phyloP scores from a whole-genome alignment of 2,113 vertebrate species.

The Oreochromis niloticus region DNA sequence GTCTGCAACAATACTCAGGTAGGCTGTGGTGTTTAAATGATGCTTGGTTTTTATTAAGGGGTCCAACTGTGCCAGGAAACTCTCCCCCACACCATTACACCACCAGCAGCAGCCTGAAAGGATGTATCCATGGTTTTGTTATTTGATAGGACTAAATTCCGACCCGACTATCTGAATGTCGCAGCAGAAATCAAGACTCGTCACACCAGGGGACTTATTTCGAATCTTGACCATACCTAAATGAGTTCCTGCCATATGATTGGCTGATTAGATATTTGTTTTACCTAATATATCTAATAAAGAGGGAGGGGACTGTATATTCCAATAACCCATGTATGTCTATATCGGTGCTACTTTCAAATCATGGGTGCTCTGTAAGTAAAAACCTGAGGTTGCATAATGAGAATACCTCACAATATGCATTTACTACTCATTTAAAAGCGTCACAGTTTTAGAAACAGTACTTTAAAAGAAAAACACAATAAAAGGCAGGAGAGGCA shows the following conservation, averaged over 20 bases:
- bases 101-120: background rate
- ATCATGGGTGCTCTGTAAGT: background rate
- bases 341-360: background rate
- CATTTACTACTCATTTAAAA: background rate
- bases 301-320: background rate
- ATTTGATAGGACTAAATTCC: background rate
- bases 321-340: background rate
- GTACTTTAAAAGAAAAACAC: background rate
- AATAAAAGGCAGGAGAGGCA: conserved; percentile 56
- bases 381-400: background rate
- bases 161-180: background rate
- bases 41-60: background rate
- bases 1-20: too few species aligned
- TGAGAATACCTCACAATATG: background rate
- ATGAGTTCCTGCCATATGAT: background rate
- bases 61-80: background rate
- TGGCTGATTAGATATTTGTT: background rate
- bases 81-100: too few species aligned
- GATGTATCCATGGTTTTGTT: background rate
- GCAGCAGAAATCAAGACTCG: background rate
- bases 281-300: background rate
- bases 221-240: background rate
- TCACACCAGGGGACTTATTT: background rate
- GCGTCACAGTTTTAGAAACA: background rate
- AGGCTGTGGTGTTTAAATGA: too few species aligned